Percentiles rank a stretch among this genome's conserved stretches.
Conservation (phyloP, 1,140 invertebrate species). For the Parasteatoda tepidariorum region DNA sequence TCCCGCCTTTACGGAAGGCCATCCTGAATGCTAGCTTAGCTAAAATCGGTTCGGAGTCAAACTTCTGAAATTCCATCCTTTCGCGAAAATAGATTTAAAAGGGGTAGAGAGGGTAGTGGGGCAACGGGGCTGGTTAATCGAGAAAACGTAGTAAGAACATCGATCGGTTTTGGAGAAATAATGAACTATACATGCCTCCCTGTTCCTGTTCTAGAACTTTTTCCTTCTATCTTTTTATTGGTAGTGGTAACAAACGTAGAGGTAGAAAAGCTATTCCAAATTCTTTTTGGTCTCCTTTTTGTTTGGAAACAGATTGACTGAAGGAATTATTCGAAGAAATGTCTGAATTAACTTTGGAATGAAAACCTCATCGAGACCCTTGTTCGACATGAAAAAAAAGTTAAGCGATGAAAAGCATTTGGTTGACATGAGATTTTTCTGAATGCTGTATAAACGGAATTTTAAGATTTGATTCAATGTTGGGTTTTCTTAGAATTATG, state of each 20-base stretch:
- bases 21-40: too few species aligned
- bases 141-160: conserved; percentile 37
- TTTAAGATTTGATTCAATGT: too few species aligned
- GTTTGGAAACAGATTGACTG: conserved; percentile 30
- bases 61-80: background rate
- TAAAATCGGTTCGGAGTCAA: too few species aligned
- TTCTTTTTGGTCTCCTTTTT: conserved; percentile 35
- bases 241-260: conserved; percentile 43
- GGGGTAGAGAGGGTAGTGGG: background rate
- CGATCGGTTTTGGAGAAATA: conserved; percentile 49
- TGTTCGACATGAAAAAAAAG: too few species aligned
- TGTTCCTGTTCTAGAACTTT: conserved; percentile 31
- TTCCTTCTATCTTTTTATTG: conserved; percentile 42
- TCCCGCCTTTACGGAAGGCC: too few species aligned
- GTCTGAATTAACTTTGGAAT: conserved; percentile 46
- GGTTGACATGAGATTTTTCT: too few species aligned
- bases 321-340: conserved; percentile 21
- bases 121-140: conserved; percentile 25
- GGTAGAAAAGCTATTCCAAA: conserved; percentile 34
- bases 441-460: too few species aligned
- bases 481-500: too few species aligned
- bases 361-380: too few species aligned
- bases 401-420: too few species aligned
- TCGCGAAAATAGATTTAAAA: conserved; percentile 31
- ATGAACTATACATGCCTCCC: conserved; percentile 55